These are phyloP conservation scores for Anneissia japonica DNA, from an alignment of 35 echinoderm and acorn worm species.

Conservation along the genomic window DNA sequence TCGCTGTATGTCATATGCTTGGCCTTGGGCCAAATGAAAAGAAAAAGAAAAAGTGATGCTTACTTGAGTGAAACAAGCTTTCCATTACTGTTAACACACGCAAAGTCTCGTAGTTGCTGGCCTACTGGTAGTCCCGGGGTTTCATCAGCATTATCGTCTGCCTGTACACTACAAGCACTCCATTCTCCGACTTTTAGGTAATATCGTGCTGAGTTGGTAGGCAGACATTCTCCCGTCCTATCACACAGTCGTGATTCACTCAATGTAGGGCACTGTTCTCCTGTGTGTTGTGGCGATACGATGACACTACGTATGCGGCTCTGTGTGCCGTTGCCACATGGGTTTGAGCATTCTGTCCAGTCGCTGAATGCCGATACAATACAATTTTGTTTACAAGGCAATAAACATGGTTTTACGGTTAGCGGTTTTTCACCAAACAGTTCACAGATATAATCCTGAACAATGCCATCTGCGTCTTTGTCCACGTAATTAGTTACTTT, in stretches of 20 bases:
- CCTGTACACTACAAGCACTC: constrained; percentile 39
- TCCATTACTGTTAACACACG: constrained; percentile 69
- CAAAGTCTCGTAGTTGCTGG: constrained; percentile 42
- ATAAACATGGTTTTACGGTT: constrained; percentile 47
- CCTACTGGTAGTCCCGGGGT: constrained; percentile 29
- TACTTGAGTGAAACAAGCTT: constrained; percentile 52
- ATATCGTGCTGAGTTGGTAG: constrained; percentile 37
- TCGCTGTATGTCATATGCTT: too few relatives aligned
- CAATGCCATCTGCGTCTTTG: constrained; percentile 31
- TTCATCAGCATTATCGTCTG: not conserved
- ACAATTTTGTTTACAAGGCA: constrained; percentile 84
- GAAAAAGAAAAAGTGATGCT: not conserved
- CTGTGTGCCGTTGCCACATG: constrained; percentile 95
- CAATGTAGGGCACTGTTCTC: constrained; percentile 49
- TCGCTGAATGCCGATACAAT: constrained; percentile 59
- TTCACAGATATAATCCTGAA: constrained; percentile 63
- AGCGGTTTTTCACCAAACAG: constrained; percentile 55
- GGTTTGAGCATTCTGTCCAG: constrained; percentile 71
- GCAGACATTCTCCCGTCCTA: constrained; percentile 16
- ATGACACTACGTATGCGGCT: constrained; percentile 58
- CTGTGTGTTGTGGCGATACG: constrained; percentile 46
- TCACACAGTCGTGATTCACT: constrained; percentile 55
- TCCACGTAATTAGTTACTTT: constrained; percentile 57
- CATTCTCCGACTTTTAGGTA: constrained; percentile 56
- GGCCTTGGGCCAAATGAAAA: too few relatives aligned